Evolutionary conservation across 2,113 vertebrate genomes (phyloP).

Genomic region (Zosterops hypoxanthus): DNA sequence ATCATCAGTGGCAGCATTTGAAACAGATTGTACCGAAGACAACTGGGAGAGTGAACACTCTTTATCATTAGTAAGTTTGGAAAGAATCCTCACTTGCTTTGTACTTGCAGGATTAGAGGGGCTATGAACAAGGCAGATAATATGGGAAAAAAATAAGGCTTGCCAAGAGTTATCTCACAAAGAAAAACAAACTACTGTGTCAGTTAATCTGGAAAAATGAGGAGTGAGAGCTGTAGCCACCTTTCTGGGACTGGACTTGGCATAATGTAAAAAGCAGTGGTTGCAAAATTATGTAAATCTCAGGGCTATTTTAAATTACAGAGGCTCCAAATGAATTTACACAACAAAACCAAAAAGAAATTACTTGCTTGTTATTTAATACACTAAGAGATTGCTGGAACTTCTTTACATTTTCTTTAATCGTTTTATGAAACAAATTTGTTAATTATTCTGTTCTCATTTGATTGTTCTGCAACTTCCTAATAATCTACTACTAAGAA

Average conservation of each 20-base stretch:
- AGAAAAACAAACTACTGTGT: background rate
- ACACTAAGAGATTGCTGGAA: background rate
- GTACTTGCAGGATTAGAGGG: background rate
- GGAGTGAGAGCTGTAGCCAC: background rate
- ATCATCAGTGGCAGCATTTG: conserved; percentile 33
- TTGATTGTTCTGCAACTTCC: background rate
- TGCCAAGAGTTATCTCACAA: background rate
- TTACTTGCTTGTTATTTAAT: background rate
- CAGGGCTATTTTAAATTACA: background rate
- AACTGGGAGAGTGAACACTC: conserved; percentile 7
- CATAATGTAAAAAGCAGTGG: background rate
- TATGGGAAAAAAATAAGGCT: background rate
- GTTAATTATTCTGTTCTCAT: background rate
- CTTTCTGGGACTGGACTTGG: background rate
- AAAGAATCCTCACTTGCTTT: background rate
- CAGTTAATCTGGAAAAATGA: background rate
- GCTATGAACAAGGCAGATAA: background rate
- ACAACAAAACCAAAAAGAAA: background rate
- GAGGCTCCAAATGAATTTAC: background rate
- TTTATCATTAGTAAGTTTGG: conserved; percentile 30
- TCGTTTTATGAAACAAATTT: background rate
- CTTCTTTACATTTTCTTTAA: background rate
- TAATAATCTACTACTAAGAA: background rate
- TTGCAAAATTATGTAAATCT: background rate
- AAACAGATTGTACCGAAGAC: conserved; percentile 62